Evolutionary conservation across 2,113 vertebrate genomes (phyloP).

Genomic region (Pipa parva): DNA sequence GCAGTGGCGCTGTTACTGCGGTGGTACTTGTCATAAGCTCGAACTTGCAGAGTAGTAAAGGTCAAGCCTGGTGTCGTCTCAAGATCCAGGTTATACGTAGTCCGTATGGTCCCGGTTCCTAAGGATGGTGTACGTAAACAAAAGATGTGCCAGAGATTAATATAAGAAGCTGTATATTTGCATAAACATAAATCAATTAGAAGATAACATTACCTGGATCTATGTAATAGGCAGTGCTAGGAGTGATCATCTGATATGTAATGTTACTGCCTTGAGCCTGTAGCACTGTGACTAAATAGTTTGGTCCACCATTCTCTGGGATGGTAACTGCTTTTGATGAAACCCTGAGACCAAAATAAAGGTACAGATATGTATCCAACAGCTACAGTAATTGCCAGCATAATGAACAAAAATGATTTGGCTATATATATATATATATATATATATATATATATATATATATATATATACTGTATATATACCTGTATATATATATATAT

Average conservation of each 20-base stretch:
- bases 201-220: slow-evolving; percentile 40
- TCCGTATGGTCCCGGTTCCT: slow-evolving; percentile 57
- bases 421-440: too few species aligned
- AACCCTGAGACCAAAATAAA: slow-evolving; percentile 8
- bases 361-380: too few species aligned
- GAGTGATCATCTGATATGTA: slow-evolving; percentile 48
- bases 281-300: slow-evolving; percentile 48
- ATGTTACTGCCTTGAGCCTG: slow-evolving; percentile 46
- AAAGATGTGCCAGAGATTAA: neutral
- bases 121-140: too few species aligned
- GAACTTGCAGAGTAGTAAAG: slow-evolving; percentile 39
- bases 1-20: neutral
- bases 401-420: too few species aligned
- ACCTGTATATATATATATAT: too few species aligned
- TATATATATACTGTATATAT: too few species aligned
- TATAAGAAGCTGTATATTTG: neutral
- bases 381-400: too few species aligned
- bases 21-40: slow-evolving; percentile 49
- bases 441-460: too few species aligned
- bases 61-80: neutral
- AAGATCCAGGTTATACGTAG: slow-evolving; percentile 47
- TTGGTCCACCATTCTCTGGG: slow-evolving; percentile 36
- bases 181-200: neutral
- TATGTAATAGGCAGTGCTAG: slow-evolving; percentile 44
- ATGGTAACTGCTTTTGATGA: neutral